These are phyloP conservation scores for Botia kubotai DNA, from an alignment of 2,797 vertebrate genomes.

Conservation along the genomic window DNA sequence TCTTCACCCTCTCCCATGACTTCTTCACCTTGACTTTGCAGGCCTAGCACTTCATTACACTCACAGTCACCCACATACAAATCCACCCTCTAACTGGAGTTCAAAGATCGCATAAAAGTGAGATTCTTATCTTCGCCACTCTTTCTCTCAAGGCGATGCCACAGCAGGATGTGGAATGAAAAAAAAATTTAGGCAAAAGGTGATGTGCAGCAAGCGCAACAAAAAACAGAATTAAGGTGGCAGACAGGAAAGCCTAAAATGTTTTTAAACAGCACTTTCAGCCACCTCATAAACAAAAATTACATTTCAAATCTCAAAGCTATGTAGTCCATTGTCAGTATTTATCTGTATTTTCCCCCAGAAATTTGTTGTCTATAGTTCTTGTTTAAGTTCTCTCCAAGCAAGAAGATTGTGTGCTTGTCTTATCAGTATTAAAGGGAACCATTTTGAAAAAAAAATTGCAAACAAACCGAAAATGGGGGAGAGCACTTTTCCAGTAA, in stretches of 20 bases:
- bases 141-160: constrained; percentile 9
- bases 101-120: constrained; percentile 26
- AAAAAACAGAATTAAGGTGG: background rate
- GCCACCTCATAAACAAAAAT: background rate
- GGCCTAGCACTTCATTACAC: constrained; percentile 34
- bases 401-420: constrained; percentile 3
- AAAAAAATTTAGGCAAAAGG: constrained; percentile 24
- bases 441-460: constrained; percentile 21
- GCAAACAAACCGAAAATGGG: background rate
- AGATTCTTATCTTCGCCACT: constrained; percentile 41
- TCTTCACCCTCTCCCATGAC: constrained; percentile 14
- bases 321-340: background rate
- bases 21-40: constrained; percentile 21
- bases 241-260: background rate
- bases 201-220: background rate
- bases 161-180: constrained; percentile 29
- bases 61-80: constrained; percentile 15
- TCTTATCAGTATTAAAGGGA: too few relatives aligned
- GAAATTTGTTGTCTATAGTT: background rate
- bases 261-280: background rate
- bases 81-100: background rate
- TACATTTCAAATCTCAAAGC: background rate
- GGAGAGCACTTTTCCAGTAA: background rate
- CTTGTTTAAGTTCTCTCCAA: background rate
- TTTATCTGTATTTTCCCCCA: background rate